Percentiles rank a stretch among this genome's conserved stretches.
phyloP scores from a whole-genome alignment of 2,797 vertebrate species.

The Notolepis coatsorum region DNA sequence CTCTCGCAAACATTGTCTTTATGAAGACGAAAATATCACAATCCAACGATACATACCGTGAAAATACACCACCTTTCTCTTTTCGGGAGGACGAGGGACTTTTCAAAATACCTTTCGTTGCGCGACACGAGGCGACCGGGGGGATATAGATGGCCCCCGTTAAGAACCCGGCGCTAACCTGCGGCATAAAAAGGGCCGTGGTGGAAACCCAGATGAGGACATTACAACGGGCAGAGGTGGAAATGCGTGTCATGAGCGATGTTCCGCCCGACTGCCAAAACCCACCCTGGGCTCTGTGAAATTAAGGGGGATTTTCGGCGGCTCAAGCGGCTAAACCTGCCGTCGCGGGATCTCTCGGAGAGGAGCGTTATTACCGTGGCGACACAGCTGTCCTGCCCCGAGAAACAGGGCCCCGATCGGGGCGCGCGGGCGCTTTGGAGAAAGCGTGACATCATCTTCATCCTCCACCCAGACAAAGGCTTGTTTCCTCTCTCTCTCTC shows the following conservation, averaged over 20 bases:
- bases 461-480: slow-evolving; percentile 30
- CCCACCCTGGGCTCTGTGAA: slow-evolving; percentile 73
- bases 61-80: slow-evolving; percentile 46
- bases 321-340: slow-evolving; percentile 60
- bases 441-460: slow-evolving; percentile 50
- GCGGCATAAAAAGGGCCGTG: slow-evolving; percentile 68
- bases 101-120: slow-evolving; percentile 47
- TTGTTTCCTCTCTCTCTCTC: slow-evolving; percentile 25
- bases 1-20: no score
- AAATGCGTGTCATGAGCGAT: slow-evolving; percentile 76
- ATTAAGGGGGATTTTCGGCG: slow-evolving; percentile 72
- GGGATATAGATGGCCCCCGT: slow-evolving; percentile 65
- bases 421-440: slow-evolving; percentile 22
- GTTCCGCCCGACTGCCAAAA: slow-evolving; percentile 57
- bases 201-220: slow-evolving; percentile 63
- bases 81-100: slow-evolving; percentile 41
- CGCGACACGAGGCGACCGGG: slow-evolving; percentile 31
- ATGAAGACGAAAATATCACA: no score
- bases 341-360: slow-evolving; percentile 65
- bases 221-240: slow-evolving; percentile 61
- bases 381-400: slow-evolving; percentile 69
- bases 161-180: slow-evolving; percentile 64
- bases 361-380: slow-evolving; percentile 65
- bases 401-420: slow-evolving; percentile 48
- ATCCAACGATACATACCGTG: no score